phyloP scores from a whole-genome alignment of 2,888 invertebrate species.

The Drosophila robusta region DNA sequence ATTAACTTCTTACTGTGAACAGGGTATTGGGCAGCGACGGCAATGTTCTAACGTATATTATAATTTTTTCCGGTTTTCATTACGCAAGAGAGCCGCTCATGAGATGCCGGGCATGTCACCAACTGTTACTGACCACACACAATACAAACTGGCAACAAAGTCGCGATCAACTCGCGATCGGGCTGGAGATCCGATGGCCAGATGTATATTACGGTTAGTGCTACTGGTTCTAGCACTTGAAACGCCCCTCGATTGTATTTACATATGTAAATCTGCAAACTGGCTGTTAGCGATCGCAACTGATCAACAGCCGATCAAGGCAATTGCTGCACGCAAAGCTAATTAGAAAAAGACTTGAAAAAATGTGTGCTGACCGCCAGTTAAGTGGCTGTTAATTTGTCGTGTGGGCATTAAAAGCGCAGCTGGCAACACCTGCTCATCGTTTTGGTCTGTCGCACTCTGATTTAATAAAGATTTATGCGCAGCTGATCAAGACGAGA shows the following conservation, averaged over 20 bases:
- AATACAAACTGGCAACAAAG: constrained; percentile 11
- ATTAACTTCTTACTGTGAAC: not conserved
- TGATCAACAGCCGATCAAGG: constrained; percentile 12
- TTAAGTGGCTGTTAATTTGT: constrained; percentile 56
- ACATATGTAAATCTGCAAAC: constrained; percentile 3
- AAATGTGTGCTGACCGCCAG: constrained; percentile 12
- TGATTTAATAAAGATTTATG: constrained; percentile 54
- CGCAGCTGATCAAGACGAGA: constrained; percentile 36
- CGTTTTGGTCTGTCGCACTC: constrained; percentile 48
- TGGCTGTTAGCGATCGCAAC: not conserved
- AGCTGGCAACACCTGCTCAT: constrained; percentile 44
- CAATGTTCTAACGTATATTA: not conserved
- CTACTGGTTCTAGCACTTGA: constrained; percentile 3
- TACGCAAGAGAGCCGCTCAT: constrained; percentile 4
- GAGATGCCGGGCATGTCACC: constrained; percentile 6
- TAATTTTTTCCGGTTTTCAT: constrained; percentile 11
- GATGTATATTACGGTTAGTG: not conserved
- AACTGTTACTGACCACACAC: constrained; percentile 37
- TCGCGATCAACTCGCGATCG: constrained; percentile 1
- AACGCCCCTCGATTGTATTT: not conserved
- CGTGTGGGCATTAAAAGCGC: not conserved
- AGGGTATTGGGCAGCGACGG: not conserved
- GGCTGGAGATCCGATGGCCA: not conserved
- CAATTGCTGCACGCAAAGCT: constrained; percentile 15
- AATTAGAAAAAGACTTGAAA: constrained; percentile 4